Conservation (phyloP, 2,797 vertebrate genomes). For the Tadarida brasiliensis region DNA sequence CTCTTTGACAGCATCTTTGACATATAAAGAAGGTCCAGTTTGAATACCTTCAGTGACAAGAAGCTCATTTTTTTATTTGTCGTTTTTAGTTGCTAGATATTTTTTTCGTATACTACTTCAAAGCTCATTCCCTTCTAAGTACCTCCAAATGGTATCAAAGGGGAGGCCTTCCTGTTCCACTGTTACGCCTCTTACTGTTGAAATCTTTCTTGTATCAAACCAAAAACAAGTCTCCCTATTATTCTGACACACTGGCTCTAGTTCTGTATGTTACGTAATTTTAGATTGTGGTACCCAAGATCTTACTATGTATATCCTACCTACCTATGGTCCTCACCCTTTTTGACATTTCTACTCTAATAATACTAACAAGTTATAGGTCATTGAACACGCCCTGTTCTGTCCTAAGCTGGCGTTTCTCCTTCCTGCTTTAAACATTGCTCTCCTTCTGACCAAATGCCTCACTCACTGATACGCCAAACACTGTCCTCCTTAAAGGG, state of each 20-base stretch:
- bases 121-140: neutral
- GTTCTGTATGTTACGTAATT: neutral
- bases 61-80: neutral
- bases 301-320: neutral
- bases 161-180: neutral
- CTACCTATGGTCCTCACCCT: neutral
- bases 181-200: too few relatives aligned
- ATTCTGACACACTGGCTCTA: neutral
- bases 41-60: neutral
- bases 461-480: neutral
- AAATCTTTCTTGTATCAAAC: neutral
- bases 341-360: neutral
- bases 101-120: neutral
- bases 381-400: neutral
- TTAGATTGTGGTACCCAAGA: neutral
- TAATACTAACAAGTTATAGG: neutral
- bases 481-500: neutral
- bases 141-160: neutral
- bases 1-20: neutral
- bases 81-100: neutral
- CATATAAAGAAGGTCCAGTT: neutral
- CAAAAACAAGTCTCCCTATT: neutral
- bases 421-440: neutral
- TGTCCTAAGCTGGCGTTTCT: neutral
- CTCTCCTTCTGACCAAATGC: neutral